phyloP scores from a whole-genome alignment of 2,113 vertebrate species.

The Galeopterus variegatus region DNA sequence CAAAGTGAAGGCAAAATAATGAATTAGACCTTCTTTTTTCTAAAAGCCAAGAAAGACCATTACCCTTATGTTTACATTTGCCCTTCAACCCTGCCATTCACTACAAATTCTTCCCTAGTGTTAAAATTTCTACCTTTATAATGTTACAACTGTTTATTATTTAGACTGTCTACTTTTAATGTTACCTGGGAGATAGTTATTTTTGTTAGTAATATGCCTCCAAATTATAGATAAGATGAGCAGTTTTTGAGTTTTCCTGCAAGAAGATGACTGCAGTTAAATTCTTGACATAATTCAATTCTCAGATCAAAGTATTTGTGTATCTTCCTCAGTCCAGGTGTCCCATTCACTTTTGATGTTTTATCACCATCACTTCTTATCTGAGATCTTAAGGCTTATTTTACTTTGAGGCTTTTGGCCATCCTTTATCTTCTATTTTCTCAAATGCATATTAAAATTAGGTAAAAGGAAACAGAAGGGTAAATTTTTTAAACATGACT shows the following conservation, averaged over 20 bases:
- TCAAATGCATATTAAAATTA: slow-evolving; percentile 67
- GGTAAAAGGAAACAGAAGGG: slow-evolving; percentile 49
- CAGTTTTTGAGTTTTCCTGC: slow-evolving; percentile 48
- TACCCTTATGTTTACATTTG: slow-evolving; percentile 62
- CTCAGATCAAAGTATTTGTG: neutral
- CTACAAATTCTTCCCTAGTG: slow-evolving; percentile 40
- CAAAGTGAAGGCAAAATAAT: slow-evolving; percentile 70
- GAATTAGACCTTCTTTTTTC: slow-evolving; percentile 48
- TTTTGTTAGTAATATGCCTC: slow-evolving; percentile 50
- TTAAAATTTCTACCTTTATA: neutral
- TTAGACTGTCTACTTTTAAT: slow-evolving; percentile 40
- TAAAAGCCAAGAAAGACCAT: slow-evolving; percentile 67
- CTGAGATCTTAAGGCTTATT: slow-evolving; percentile 67
- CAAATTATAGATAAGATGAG: slow-evolving; percentile 2
- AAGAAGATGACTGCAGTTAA: slow-evolving; percentile 30
- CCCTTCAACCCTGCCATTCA: slow-evolving; percentile 56
- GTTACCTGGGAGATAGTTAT: neutral
- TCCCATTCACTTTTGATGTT: slow-evolving; percentile 38
- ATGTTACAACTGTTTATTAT: slow-evolving; percentile 2
- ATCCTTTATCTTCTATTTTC: slow-evolving; percentile 68
- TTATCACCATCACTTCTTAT: slow-evolving; percentile 39
- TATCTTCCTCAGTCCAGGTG: neutral
- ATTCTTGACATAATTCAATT: neutral
- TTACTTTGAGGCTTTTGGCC: slow-evolving; percentile 61
- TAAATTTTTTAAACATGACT: slow-evolving; percentile 38